Conservation (phyloP, 1,140 invertebrate species). For the Drosophila oshimai region DNA sequence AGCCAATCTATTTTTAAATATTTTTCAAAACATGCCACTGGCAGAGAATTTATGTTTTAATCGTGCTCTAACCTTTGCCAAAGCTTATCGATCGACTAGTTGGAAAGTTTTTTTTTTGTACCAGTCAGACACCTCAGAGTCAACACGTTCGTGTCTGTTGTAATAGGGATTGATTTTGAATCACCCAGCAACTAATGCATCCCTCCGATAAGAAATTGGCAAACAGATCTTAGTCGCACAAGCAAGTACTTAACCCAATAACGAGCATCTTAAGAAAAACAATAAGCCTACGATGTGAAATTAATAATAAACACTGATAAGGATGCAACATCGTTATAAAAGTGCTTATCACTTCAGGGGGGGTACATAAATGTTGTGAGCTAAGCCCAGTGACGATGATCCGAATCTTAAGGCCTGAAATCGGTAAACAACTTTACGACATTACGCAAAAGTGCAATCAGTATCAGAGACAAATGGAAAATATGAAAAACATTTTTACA, state of each 20-base stretch:
- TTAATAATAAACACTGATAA: constrained; percentile 1
- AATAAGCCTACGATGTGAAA: neutral
- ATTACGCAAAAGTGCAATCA: neutral
- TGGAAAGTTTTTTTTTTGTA: constrained; percentile 53
- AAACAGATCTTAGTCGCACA: neutral
- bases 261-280: neutral
- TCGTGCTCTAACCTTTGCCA: constrained; percentile 24
- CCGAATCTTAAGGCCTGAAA: neutral
- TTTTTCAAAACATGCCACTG: constrained; percentile 39
- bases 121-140: constrained; percentile 10
- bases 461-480: neutral
- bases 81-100: constrained; percentile 23
- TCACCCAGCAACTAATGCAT: constrained; percentile 48
- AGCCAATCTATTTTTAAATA: constrained; percentile 38
- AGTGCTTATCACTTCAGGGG: constrained; percentile 46
- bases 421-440: constrained; percentile 58
- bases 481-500: neutral
- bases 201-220: neutral
- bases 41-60: constrained; percentile 18
- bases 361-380: constrained; percentile 5
- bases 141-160: constrained; percentile 34
- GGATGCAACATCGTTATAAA: neutral
- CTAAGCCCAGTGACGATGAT: neutral
- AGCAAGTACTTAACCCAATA: neutral
- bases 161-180: constrained; percentile 28